phyloP scores from a whole-genome alignment of 35 echinoderm and acorn worm species.

The Ophioderma brevispina region DNA sequence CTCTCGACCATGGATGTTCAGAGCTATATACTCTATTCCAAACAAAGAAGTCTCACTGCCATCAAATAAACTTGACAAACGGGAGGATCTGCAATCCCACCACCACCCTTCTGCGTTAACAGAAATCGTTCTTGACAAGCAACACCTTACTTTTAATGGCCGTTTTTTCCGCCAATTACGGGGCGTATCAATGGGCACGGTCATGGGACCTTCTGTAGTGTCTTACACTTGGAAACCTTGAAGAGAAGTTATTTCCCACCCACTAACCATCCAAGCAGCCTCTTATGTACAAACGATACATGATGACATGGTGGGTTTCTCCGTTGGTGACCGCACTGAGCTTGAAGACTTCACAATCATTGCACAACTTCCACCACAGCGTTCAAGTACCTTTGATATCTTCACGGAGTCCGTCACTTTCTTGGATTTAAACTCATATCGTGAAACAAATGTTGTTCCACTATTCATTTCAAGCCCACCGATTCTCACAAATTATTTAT shows the following conservation, averaged over 20 bases:
- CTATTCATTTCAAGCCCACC: no score
- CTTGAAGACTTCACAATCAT: neutral
- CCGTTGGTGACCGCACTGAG: neutral
- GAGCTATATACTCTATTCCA: constrained; percentile 48
- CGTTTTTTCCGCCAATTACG: neutral
- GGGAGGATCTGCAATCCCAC: neutral
- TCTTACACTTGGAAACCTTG: neutral
- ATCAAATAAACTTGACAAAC: neutral
- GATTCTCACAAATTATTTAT: no score
- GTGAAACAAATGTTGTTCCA: no score
- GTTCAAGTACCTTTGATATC: neutral
- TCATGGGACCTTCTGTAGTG: neutral
- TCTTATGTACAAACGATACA: neutral
- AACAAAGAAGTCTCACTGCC: neutral
- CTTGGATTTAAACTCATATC: neutral
- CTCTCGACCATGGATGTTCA: constrained; percentile 48
- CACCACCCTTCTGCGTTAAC: neutral
- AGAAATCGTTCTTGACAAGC: neutral
- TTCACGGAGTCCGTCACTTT: neutral
- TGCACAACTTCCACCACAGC: neutral
- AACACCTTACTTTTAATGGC: neutral
- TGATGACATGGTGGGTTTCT: neutral
- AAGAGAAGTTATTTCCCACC: neutral
- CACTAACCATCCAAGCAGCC: neutral
- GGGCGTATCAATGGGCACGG: neutral